Base-by-base conservation (phyloP, 1,140 invertebrate genomes). In the Maniola jurtina region DNA sequence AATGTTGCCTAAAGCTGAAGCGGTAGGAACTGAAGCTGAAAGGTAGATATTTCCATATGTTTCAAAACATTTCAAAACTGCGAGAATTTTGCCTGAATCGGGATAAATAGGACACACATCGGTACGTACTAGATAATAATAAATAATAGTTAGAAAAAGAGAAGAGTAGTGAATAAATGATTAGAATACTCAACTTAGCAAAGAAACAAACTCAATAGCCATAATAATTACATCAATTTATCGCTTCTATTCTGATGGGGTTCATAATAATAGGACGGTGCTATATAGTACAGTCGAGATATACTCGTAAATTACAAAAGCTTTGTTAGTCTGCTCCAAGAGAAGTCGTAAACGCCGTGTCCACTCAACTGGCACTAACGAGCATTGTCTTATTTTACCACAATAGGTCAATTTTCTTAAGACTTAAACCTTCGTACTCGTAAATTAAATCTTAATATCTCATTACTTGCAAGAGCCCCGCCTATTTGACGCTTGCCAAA, bases 391-490 rank as follows among this genome's bases (percentile, higher is more conserved):
- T 83, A 84, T 81, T 81, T 79, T 67, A 79, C 79, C 78, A 86
- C 82, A 89, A 89, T 89, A 85, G 86, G 78, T 89, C 83, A 86
- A 73, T 86, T 88, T 88, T 80, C 86, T 88, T 86, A 86, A 86
- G 84, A 81, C 78, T 80, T 75, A 76, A 83, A 77, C 77, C 66
- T 72, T 75, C 76, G 78, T 73, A 81, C 71, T 81, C 83, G 79
- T 88, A 86, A 86, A 86, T 88, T 87, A 73, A 83, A 86, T 80
- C 75, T 84, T 84, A 83, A 85, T 84, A 83, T 82, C 81, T 84
- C 84, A 85, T 88, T 88, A 83, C 80, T 85, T 81, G 81, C 84
- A 83, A 85, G 75, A 76, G 72, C 67, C 61, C 73, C 85, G 78
- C 81, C 84, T 73, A 75, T 77, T 77, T 68, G 61, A 67, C 66